Evolutionary conservation across 2,113 vertebrate species (phyloP), one percentile per base, ranked within the genome.

Genomic region (Piaya cayana): DNA sequence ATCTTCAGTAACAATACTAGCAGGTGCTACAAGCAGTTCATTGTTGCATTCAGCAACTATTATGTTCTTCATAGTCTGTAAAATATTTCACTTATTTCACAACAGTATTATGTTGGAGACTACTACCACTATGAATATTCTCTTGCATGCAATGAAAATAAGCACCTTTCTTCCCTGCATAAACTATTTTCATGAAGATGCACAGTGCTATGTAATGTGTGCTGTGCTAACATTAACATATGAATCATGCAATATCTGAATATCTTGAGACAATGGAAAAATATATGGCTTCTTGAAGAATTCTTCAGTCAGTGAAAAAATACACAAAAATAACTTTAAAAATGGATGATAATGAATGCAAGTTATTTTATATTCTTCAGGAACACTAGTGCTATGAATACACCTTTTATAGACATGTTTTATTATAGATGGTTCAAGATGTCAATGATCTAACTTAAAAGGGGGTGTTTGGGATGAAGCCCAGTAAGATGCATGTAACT

Each of bases 381-480:
- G 13, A 58, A n/a, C 22, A 8, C 6, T 62, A 34, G 10, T 89
- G 15, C 1, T 39, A 43, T 55, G 1, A 0, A 17, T 37, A 55
- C 0, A 0, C 43, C 16, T 68, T 45, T 82, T 36, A 70, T 37
- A 50, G 32, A 62, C 4, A 27, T 0, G 0, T 26, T 30, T 39
- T 63, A 5, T 14, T 62, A 29, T 58, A 21, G 23, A 36, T 45
- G 32, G 22, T 23, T 85, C 34, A 60, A 62, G 7, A 34, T 5
- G 2, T n/a, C 34, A 59, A 10, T 37, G 12, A 34, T 85, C 76
- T 76, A 8, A 43, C 14, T 49, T 55, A 27, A 75, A 8, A 53
- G 5, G 11, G 26, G 42, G 11, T 17, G 6, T 21, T 88, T 34
- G 55, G 14, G 10, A 50, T 4, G 6, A 60, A 10, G 8, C 5